Percentiles rank a stretch among this genome's conserved stretches.
These are phyloP conservation scores for Athene noctua DNA, from an alignment of 2,113 vertebrate genomes.

Conservation along the genomic window DNA sequence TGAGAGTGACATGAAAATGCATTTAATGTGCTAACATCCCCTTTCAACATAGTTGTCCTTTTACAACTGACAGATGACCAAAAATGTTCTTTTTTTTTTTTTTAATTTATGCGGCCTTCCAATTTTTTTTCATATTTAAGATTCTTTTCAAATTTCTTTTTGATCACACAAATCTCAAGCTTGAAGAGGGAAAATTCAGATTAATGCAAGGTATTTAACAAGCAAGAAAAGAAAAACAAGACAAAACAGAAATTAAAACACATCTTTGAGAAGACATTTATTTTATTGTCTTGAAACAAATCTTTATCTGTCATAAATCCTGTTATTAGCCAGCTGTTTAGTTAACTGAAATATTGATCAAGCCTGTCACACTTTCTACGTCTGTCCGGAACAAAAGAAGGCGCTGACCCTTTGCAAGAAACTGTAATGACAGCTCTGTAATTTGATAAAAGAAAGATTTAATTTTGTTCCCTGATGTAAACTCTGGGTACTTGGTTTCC, in stretches of 20 bases:
- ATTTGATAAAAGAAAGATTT: constrained; percentile 72
- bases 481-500: background rate
- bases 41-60: background rate
- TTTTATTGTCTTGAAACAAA: constrained; percentile 56
- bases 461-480: constrained; percentile 46
- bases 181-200: background rate
- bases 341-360: constrained; percentile 70
- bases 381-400: constrained; percentile 56
- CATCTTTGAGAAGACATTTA: background rate
- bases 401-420: constrained; percentile 67
- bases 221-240: background rate
- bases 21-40: background rate
- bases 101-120: background rate
- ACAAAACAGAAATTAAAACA: background rate
- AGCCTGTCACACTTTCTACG: constrained; percentile 47
- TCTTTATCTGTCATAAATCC: background rate
- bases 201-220: background rate
- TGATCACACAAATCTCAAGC: background rate
- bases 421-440: constrained; percentile 50
- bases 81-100: background rate
- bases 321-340: constrained; percentile 69
- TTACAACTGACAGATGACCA: background rate
- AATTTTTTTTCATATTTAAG: background rate
- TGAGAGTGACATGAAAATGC: background rate
- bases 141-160: background rate